Percentiles rank a stretch among this genome's conserved stretches.
Conservation (phyloP, 2,888 invertebrate species). For the Melolontha melolontha region DNA sequence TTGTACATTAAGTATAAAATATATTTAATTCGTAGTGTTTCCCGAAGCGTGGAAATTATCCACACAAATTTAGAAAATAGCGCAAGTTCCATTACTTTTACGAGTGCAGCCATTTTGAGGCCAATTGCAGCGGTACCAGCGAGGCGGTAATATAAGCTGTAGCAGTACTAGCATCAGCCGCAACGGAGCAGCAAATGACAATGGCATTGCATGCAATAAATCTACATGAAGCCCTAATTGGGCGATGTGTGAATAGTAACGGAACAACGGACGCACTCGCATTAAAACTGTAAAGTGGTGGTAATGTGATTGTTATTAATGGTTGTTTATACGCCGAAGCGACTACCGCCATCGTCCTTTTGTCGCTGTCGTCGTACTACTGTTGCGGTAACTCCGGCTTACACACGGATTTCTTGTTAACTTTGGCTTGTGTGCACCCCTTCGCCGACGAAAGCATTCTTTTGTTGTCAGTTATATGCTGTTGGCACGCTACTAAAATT, state of each 20-base stretch:
- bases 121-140: too few relatives aligned
- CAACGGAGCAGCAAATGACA: constrained; percentile 6
- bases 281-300: constrained; percentile 30
- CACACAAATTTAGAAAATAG: too few relatives aligned
- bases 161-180: too few relatives aligned
- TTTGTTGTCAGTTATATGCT: constrained; percentile 2
- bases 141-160: too few relatives aligned
- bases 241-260: constrained; percentile 21
- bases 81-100: too few relatives aligned
- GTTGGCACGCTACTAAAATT: neutral
- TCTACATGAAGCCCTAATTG: constrained; percentile 28
- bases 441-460: neutral
- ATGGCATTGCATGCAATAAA: constrained; percentile 19
- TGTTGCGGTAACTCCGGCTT: neutral
- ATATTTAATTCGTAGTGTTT: too few relatives aligned
- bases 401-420: too few relatives aligned
- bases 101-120: too few relatives aligned
- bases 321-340: constrained; percentile 17
- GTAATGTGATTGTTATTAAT: constrained; percentile 32
- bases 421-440: too few relatives aligned
- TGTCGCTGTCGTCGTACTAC: neutral
- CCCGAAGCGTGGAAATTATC: too few relatives aligned
- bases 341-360: neutral
- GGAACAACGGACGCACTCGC: constrained; percentile 28
- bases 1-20: too few relatives aligned